A percentile compares a stretch with the other conserved stretches of the same genome.
Evolutionary conservation across 2,888 invertebrate species (phyloP).

Genomic region (Furcula furcula): DNA sequence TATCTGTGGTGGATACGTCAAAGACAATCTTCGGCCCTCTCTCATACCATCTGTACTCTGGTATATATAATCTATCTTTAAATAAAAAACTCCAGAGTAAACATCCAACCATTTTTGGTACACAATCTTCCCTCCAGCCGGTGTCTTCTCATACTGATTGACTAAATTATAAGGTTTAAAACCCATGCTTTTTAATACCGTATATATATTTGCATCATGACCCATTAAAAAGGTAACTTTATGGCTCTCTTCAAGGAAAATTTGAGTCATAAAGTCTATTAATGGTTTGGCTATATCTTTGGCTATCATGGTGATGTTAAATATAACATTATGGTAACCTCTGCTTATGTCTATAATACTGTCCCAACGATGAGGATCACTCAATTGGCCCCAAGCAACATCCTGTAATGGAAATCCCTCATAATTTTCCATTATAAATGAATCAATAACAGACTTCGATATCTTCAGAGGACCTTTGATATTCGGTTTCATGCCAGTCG

Average conservation of each 20-base stretch:
- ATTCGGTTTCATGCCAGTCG: constrained; percentile 49
- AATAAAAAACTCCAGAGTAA: constrained; percentile 29
- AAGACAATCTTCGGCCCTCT: constrained; percentile 37
- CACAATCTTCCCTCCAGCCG: constrained; percentile 64
- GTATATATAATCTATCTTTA: constrained; percentile 64
- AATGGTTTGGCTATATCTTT: constrained; percentile 57
- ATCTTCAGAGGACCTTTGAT: constrained; percentile 63
- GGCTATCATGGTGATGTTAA: constrained; percentile 56
- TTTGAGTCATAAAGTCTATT: constrained; percentile 44
- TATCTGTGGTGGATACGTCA: constrained; percentile 51
- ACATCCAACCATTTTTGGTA: constrained; percentile 62
- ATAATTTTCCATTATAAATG: constrained; percentile 68
- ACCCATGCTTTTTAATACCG: constrained; percentile 48
- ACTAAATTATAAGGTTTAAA: constrained; percentile 47
- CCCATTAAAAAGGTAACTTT: constrained; percentile 62
- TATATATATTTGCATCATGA: constrained; percentile 67
- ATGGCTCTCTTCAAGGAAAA: constrained; percentile 36
- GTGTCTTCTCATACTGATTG: constrained; percentile 52
- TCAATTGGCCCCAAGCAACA: constrained; percentile 65
- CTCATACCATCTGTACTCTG: constrained; percentile 55
- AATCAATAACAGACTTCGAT: constrained; percentile 59
- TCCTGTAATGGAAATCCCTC: constrained; percentile 50
- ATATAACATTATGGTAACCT: constrained; percentile 61
- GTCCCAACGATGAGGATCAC: constrained; percentile 41
- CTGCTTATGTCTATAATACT: constrained; percentile 44